Percentiles rank a stretch among this genome's conserved stretches.
Conservation (phyloP, 2,888 invertebrate species). For the Phyllotreta cruciferae region DNA sequence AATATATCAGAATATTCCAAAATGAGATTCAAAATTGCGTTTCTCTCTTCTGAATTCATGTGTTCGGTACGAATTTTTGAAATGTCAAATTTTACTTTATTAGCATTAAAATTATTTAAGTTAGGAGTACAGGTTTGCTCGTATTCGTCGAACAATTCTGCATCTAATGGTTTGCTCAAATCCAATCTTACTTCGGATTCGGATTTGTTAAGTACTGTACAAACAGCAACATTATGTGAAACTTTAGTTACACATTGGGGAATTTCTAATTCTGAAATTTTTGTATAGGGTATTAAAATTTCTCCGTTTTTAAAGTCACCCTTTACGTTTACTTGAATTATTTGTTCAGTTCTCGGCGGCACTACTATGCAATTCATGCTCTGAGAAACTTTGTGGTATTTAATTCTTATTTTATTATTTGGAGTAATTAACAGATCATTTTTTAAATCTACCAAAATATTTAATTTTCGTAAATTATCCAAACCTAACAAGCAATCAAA, state of each 20-base stretch:
- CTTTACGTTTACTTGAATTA: not conserved
- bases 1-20: constrained; percentile 25
- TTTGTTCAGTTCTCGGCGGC: not conserved
- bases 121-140: no score
- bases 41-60: constrained; percentile 21
- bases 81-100: no score
- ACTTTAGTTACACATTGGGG: not conserved
- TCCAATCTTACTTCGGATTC: not conserved
- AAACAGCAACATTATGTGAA: not conserved
- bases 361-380: not conserved
- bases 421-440: not conserved
- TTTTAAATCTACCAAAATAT: not conserved
- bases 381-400: no score
- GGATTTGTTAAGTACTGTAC: not conserved
- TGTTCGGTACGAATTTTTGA: not conserved
- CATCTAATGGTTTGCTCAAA: not conserved
- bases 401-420: no score
- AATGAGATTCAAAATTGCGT: constrained; percentile 7
- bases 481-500: not conserved
- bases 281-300: not conserved
- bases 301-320: not conserved
- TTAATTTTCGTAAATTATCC: constrained; percentile 2
- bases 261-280: not conserved
- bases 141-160: no score
- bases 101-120: no score